Evolutionary conservation across 2,888 invertebrate species (phyloP).

Genomic region (Cantharis flavilabris): DNA sequence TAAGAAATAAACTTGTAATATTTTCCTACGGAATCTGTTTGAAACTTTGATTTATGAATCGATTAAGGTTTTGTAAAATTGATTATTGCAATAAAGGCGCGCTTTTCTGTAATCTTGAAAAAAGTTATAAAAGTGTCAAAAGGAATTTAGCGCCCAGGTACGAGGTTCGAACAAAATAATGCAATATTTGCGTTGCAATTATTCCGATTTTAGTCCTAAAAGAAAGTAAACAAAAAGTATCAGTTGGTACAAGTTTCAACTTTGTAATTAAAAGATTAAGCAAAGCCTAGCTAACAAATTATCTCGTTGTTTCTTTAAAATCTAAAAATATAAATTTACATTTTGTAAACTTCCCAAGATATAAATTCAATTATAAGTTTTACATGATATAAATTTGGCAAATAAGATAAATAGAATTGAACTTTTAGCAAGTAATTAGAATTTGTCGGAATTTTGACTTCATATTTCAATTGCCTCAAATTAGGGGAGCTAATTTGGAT

Average conservation of each 20-base stretch:
- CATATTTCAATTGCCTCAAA: background rate
- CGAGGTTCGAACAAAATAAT: background rate
- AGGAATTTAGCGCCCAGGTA: background rate
- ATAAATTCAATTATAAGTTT: background rate
- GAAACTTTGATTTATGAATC: slow-evolving; percentile 13
- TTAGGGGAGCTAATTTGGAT: background rate
- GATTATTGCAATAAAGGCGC: background rate
- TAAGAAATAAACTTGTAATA: slow-evolving; percentile 16
- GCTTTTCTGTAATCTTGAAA: background rate
- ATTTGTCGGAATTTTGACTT: background rate
- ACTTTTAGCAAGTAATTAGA: background rate
- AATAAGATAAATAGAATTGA: background rate
- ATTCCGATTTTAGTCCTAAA: background rate
- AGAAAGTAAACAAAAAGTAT: background rate
- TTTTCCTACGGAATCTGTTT: slow-evolving; percentile 10
- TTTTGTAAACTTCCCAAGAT: background rate
- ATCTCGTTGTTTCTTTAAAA: background rate
- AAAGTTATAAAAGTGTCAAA: background rate
- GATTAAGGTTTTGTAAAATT: background rate
- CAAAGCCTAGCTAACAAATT: background rate
- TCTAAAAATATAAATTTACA: background rate
- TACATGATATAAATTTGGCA: background rate
- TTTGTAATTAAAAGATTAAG: background rate
- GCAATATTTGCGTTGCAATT: background rate
- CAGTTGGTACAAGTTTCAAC: background rate